Evolutionary conservation across 2,113 vertebrate genomes (phyloP), one percentile per base, ranked within the genome.

Genomic region (Grallaria varia): DNA sequence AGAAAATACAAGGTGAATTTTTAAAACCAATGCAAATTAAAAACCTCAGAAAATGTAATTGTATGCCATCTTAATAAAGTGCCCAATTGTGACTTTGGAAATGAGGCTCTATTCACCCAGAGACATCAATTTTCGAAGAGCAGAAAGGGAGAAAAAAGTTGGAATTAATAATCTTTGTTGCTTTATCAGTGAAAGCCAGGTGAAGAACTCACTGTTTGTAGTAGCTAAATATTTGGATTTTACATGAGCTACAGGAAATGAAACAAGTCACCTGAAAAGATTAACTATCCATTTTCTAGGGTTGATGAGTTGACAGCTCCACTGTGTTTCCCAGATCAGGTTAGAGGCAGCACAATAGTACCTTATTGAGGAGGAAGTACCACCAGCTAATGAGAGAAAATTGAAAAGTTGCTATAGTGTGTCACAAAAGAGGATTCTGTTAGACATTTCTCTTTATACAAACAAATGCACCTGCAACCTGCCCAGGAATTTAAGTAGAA

Each of bases 291-390:
- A 89, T 96, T 96, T 96, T 97, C 90, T 91, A 71, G 33, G 62
- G 14, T n/a, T 97, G 97, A 97, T 87, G 89, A 95, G 93, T 91
- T 97, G 95, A 97, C 96, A 97, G 96, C 76, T 96, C 59, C 79
- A 77, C 82, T 74, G 93, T 67, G 81, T 94, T 96, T 88, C 90
- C 74, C 87, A 90, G 95, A 95, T 97, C 95, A 89, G 82, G 94
- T 96, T 96, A 94, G 87, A 78, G 75, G 84, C 79, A 96, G 52
- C 40, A 97, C 96, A 97, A 96, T 95, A 93, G 96, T 28, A 89
- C 55, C 84, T 90, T 94, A 96, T 93, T 96, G 90, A 95, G 56
- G 69, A 96, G 94, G 96, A 97, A 96, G 96, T 94, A 69, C 87
- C 55, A 84, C 13, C 40, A 96, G 63, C 81, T 96, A 97, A 97